Evolutionary conservation across 1,140 invertebrate species (phyloP).

Genomic region (Chrysomallon squamiferum): DNA sequence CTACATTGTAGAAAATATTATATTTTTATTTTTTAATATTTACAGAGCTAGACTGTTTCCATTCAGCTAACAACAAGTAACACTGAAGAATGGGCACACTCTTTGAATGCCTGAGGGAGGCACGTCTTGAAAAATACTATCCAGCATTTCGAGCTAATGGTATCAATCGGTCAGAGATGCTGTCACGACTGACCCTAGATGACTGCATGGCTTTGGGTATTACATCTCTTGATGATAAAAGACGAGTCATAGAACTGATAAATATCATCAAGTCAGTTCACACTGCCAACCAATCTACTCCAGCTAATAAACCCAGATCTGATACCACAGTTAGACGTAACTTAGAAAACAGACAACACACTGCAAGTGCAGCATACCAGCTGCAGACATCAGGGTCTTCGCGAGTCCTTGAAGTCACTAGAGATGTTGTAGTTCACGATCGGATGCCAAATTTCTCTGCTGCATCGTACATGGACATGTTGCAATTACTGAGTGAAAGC

Average conservation of each 20-base stretch:
- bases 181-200: slow-evolving; percentile 46
- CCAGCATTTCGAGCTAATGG: slow-evolving; percentile 52
- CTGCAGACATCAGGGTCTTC: not conserved
- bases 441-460: slow-evolving; percentile 29
- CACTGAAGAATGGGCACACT: slow-evolving; percentile 47
- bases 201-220: slow-evolving; percentile 53
- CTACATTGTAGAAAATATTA: too few relatives aligned
- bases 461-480: slow-evolving; percentile 23
- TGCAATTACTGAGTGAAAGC: slow-evolving; percentile 18
- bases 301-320: not conserved
- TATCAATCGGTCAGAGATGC: slow-evolving; percentile 52
- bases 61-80: too few relatives aligned
- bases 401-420: slow-evolving; percentile 17
- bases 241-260: slow-evolving; percentile 52
- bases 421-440: slow-evolving; percentile 25
- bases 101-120: slow-evolving; percentile 57
- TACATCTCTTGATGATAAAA: slow-evolving; percentile 46
- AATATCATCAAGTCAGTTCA: slow-evolving; percentile 58
- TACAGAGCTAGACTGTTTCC: too few relatives aligned
- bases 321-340: slow-evolving; percentile 12
- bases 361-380: not conserved
- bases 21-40: too few relatives aligned
- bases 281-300: not conserved
- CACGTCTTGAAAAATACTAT: slow-evolving; percentile 56
- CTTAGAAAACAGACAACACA: not conserved